These are phyloP conservation scores for Yponomeuta sedellus DNA, from an alignment of 2,888 invertebrate species.

Conservation along the genomic window DNA sequence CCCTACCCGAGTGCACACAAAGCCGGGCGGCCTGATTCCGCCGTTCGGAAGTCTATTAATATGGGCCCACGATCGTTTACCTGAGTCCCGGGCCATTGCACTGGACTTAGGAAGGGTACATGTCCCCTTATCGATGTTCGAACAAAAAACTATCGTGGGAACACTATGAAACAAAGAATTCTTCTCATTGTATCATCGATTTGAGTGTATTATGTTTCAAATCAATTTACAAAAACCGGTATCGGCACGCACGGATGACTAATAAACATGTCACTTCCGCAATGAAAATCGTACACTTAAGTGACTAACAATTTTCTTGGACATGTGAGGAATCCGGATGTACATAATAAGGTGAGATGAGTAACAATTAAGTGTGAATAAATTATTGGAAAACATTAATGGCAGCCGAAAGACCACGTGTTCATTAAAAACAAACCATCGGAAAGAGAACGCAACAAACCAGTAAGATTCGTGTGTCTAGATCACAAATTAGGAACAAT, in stretches of 20 bases:
- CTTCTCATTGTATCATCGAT: constrained; percentile 51
- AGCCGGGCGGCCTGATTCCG: constrained; percentile 45
- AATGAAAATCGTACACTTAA: constrained; percentile 19
- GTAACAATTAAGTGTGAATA: constrained; percentile 18
- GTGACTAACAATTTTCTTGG: constrained; percentile 20
- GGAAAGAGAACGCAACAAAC: too few species aligned
- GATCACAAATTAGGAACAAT: background rate
- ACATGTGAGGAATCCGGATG: constrained; percentile 18
- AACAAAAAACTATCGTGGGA: constrained; percentile 73
- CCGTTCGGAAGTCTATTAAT: constrained; percentile 69
- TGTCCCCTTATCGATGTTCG: constrained; percentile 68
- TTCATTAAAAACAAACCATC: background rate
- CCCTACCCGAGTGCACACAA: constrained; percentile 50
- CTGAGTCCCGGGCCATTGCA: constrained; percentile 17
- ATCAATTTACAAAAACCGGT: constrained; percentile 28
- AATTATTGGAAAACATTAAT: background rate
- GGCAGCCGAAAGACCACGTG: background rate
- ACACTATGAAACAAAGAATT: constrained; percentile 63
- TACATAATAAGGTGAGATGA: constrained; percentile 20
- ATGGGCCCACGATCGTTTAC: constrained; percentile 61
- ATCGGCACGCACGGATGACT: constrained; percentile 20
- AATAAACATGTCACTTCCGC: constrained; percentile 23
- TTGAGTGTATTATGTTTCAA: constrained; percentile 42
- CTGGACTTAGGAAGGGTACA: constrained; percentile 68
- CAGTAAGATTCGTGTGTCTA: background rate